A percentile compares a stretch with the other conserved stretches of the same genome.
Conservation (phyloP, 2,113 vertebrate species). For the Sebastes schlegelii region DNA sequence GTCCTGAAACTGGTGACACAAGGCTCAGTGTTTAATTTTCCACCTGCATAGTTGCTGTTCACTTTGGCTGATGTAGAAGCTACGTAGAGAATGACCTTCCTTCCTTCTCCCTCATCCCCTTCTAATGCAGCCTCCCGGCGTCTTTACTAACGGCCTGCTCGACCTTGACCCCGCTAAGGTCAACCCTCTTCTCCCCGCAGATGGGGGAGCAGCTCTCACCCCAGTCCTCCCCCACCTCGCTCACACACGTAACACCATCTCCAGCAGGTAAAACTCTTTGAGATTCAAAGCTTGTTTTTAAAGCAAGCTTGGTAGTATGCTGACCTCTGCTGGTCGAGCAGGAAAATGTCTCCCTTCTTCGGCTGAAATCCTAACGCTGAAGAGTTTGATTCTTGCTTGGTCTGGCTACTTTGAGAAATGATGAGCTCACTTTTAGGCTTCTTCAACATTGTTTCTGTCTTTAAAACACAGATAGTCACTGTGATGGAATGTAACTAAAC, state of each 20-base stretch:
- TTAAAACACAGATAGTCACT: not conserved
- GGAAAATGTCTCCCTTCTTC: not conserved
- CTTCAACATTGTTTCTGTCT: not conserved
- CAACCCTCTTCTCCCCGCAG: conserved; percentile 72
- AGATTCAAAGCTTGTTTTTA: conserved; percentile 14
- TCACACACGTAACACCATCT: conserved; percentile 80
- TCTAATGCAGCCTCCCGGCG: conserved; percentile 80
- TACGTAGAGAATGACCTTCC: conserved; percentile 42
- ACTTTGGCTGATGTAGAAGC: conserved; percentile 20
- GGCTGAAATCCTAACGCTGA: not conserved
- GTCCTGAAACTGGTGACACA: not conserved
- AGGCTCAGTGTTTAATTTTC: not conserved
- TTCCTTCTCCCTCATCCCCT: conserved; percentile 40
- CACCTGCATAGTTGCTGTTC: conserved; percentile 23
- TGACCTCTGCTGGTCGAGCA: conserved; percentile 32
- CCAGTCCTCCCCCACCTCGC: conserved; percentile 71
- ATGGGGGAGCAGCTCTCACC: conserved; percentile 67
- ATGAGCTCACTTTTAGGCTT: not conserved
- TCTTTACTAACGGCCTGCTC: conserved; percentile 87
- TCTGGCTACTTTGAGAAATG: not conserved
- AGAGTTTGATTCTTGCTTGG: not conserved
- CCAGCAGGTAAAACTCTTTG: conserved; percentile 83
- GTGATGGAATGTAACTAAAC: too few species aligned
- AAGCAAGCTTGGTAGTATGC: conserved; percentile 12
- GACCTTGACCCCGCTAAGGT: conserved; percentile 83